phyloP scores from a whole-genome alignment of 2,113 vertebrate genomes.

The Scalopus aquaticus region DNA sequence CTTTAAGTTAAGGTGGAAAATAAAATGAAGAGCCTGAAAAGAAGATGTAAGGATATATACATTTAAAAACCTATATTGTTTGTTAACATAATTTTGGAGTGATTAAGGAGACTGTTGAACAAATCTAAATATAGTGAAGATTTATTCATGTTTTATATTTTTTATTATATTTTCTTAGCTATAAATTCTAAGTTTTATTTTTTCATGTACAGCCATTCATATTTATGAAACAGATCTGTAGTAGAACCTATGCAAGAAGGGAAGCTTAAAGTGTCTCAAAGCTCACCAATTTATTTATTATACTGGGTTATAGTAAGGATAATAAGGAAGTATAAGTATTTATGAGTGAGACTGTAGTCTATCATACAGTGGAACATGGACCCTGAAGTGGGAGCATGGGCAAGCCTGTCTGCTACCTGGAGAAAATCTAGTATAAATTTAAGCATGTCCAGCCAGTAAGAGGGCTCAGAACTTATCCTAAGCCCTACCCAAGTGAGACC shows the following conservation, averaged over 20 bases:
- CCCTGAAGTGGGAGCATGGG: background rate
- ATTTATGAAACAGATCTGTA: background rate
- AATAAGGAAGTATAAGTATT: background rate
- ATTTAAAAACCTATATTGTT: background rate
- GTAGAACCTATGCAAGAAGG: background rate
- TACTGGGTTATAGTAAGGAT: background rate
- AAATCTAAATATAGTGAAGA: background rate
- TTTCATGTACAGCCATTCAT: background rate
- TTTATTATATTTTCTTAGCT: background rate
- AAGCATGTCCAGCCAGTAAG: background rate
- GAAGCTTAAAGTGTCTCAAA: background rate
- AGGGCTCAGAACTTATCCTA: background rate
- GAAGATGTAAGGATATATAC: background rate
- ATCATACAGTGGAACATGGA: background rate
- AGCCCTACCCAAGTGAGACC: background rate
- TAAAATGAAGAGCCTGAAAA: background rate
- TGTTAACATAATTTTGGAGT: background rate
- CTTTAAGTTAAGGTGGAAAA: background rate
- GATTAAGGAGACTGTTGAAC: background rate
- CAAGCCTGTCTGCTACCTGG: background rate
- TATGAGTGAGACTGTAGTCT: background rate
- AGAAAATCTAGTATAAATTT: background rate
- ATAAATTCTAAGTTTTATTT: background rate
- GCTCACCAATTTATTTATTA: background rate
- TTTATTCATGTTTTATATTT: background rate